Evolutionary conservation across 2,888 invertebrate genomes (phyloP), one percentile per base, ranked within the genome.

Genomic region (Schizotus pectinicornis): DNA sequence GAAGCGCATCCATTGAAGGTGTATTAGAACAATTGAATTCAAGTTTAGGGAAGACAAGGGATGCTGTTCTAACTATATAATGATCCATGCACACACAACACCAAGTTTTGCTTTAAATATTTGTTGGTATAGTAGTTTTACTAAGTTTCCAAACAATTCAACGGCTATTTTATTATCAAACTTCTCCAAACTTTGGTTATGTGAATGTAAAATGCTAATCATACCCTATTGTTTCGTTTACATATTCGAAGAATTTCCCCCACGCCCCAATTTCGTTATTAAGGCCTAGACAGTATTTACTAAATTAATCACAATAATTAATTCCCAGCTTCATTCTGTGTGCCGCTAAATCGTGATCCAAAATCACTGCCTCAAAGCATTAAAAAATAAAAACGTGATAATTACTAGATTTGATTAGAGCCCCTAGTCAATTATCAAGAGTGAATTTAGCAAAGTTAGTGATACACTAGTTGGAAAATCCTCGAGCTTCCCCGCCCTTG

Each of bases 81-180:
- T 43, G 33, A 43, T 43, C 43, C 33, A 43, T 43, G 13, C 43
- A 43, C 39, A 9, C 7, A 42, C 9, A 42, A 43, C 32, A 57
- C 12, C 37, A 52, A 53, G 57, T 48, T 58, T 48, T 7, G 33
- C 41, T 33, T 47, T 53, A 58, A 58, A 53, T 53, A 58, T 53
- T 58, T 53, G 43, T 41, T 56, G 37, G 38, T 37, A 13, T 43
- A 31, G 35, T 53, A 58, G 43, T 58, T 58, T 48, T 58, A 39
- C 31, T 53, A 58, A 58, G 57, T 58, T 58, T 48, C 36, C 35
- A 36, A 58, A 58, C 48, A 52, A 58, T 53, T 48, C 38, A 30
- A 13, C 22, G 57, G 57, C 58, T 48, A 58, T 58, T 58, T 53
- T 57, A 47, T 42, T 46, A 12, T 13, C 36, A 47, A 52, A 36